phyloP scores from a whole-genome alignment of 2,113 vertebrate species.

The Ceuthmochares aereus region DNA sequence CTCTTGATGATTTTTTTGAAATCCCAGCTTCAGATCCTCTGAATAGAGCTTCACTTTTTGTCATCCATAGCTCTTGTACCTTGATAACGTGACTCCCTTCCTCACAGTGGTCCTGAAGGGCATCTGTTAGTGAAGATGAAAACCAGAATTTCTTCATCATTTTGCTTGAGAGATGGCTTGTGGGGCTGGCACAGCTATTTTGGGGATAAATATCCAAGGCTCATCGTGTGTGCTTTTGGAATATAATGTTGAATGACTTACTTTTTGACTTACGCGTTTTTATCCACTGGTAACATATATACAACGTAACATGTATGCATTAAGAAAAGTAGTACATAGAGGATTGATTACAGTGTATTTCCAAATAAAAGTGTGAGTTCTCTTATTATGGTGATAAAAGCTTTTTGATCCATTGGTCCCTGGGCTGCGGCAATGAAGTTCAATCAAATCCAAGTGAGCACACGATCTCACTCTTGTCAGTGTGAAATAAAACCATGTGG shows the following conservation, averaged over 20 bases:
- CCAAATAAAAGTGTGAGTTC: neutral
- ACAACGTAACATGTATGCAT: neutral
- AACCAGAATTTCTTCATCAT: neutral
- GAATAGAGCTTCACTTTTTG: neutral
- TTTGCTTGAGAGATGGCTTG: neutral
- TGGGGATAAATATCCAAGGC: neutral
- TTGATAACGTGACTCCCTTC: neutral
- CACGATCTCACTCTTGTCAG: neutral
- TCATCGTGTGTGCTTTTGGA: neutral
- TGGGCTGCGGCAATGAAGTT: neutral
- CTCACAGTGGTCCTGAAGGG: neutral
- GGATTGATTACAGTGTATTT: neutral
- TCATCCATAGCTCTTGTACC: neutral
- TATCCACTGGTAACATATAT: neutral
- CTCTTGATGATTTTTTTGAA: neutral
- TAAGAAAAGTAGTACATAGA: neutral
- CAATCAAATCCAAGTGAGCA: neutral
- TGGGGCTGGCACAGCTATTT: neutral
- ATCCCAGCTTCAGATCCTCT: neutral
- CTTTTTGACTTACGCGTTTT: neutral
- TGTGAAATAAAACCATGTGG: neutral
- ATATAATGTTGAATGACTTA: neutral
- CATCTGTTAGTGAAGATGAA: neutral
- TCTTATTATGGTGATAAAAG: neutral
- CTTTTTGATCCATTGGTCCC: neutral